Evolutionary conservation across 1,140 invertebrate genomes (phyloP).

Genomic region (Drosophila sp.): DNA sequence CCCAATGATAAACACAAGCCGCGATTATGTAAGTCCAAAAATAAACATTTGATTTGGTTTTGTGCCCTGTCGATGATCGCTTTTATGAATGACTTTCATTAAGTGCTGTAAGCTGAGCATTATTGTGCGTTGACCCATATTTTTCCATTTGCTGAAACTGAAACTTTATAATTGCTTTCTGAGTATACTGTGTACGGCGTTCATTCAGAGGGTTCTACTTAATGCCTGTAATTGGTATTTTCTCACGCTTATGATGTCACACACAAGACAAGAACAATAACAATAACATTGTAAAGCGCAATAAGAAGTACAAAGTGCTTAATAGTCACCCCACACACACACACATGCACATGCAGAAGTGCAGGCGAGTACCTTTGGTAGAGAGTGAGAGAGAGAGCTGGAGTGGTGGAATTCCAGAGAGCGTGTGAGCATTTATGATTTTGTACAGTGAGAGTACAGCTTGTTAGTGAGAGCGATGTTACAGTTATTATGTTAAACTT

Average conservation of each 20-base stretch:
- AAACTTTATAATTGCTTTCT: slow-evolving; percentile 37
- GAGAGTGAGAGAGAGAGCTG: neutral
- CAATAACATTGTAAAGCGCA: slow-evolving; percentile 48
- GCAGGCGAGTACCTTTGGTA: neutral
- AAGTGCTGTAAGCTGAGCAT: slow-evolving; percentile 66
- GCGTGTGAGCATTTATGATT: slow-evolving; percentile 28
- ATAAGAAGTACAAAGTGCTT: slow-evolving; percentile 50
- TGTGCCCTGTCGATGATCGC: slow-evolving; percentile 22
- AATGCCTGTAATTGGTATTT: slow-evolving; percentile 61
- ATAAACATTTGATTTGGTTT: slow-evolving; percentile 65
- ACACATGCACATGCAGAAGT: slow-evolving; percentile 46
- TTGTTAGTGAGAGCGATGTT: slow-evolving; percentile 16
- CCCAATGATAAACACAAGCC: slow-evolving; percentile 31
- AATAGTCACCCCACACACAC: no score
- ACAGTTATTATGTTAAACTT: slow-evolving; percentile 32
- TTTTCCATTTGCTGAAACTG: slow-evolving; percentile 23
- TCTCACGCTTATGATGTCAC: slow-evolving; percentile 79
- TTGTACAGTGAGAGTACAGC: slow-evolving; percentile 24
- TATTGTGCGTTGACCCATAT: slow-evolving; percentile 69
- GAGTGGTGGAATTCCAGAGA: neutral
- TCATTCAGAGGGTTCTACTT: slow-evolving; percentile 39
- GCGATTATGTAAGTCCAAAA: slow-evolving; percentile 65
- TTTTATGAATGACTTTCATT: slow-evolving; percentile 78
- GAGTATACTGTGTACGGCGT: slow-evolving; percentile 12
- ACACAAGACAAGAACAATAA: slow-evolving; percentile 48